phyloP scores from a whole-genome alignment of 2,797 vertebrate species.

The Epinephelus malabaricus region DNA sequence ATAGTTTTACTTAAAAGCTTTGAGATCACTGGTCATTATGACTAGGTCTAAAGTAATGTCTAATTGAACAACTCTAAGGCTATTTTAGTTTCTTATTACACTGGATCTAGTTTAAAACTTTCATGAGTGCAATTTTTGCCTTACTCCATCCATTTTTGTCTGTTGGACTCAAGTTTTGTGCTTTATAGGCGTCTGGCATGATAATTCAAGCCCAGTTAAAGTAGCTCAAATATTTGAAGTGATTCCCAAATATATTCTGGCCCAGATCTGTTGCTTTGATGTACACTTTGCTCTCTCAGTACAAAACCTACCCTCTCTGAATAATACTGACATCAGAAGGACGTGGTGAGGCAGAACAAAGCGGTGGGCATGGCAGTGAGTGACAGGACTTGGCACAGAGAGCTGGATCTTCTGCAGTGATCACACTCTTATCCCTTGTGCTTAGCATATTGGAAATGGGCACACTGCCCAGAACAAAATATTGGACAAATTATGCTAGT shows the following conservation, averaged over 20 bases:
- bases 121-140: background rate
- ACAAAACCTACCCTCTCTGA: slow-evolving; percentile 53
- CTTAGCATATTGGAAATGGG: slow-evolving; percentile 80
- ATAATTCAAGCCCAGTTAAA: slow-evolving; percentile 37
- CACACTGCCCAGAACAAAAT: slow-evolving; percentile 79
- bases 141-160: slow-evolving; percentile 1
- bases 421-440: slow-evolving; percentile 78
- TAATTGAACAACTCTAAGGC: background rate
- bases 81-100: slow-evolving; percentile 11
- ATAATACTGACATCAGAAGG: slow-evolving; percentile 67
- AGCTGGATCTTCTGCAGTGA: slow-evolving; percentile 74
- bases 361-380: slow-evolving; percentile 68
- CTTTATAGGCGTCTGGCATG: slow-evolving; percentile 24
- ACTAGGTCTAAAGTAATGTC: slow-evolving; percentile 7
- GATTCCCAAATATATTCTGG: slow-evolving; percentile 55
- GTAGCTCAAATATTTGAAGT: slow-evolving; percentile 45
- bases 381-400: slow-evolving; percentile 75
- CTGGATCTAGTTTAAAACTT: slow-evolving; percentile 7
- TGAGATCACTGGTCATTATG: slow-evolving; percentile 24
- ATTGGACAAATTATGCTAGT: slow-evolving; percentile 74
- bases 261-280: slow-evolving; percentile 57
- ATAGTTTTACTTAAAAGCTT: slow-evolving; percentile 38
- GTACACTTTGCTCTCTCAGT: slow-evolving; percentile 48
- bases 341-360: slow-evolving; percentile 67
- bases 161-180: slow-evolving; percentile 11